A percentile compares a stretch with the other conserved stretches of the same genome.
phyloP scores from a whole-genome alignment of 2,888 invertebrate species.

The Neoaliturus tenellus region DNA sequence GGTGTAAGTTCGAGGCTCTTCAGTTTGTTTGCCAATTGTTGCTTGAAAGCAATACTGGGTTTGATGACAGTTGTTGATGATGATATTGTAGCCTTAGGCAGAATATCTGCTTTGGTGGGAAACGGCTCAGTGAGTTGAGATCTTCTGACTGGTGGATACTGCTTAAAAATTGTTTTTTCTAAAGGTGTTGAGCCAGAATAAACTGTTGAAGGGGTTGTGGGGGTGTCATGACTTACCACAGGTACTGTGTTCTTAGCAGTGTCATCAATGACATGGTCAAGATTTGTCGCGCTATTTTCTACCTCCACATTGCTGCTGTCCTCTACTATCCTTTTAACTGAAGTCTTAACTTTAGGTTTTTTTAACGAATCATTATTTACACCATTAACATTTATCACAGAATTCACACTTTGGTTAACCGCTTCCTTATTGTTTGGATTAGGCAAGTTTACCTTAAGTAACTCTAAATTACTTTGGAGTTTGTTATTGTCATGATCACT shows the following conservation, averaged over 20 bases:
- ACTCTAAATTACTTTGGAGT: not conserved
- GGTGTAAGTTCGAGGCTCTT: slow-evolving; percentile 12
- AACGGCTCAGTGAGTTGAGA: not conserved
- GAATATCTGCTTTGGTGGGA: slow-evolving; percentile 4
- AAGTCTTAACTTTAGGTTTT: slow-evolving; percentile 9
- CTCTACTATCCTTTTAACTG: slow-evolving; percentile 2
- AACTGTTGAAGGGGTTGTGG: not conserved
- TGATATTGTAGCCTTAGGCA: not conserved
- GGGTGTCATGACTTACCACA: not conserved
- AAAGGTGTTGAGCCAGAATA: too few species aligned
- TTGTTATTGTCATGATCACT: slow-evolving; percentile 49
- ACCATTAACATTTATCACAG: slow-evolving; percentile 49
- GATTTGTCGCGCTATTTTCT: not conserved
- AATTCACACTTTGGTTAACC: slow-evolving; percentile 46
- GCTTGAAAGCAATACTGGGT: slow-evolving; percentile 43
- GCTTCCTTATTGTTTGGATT: slow-evolving; percentile 11
- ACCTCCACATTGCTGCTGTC: not conserved
- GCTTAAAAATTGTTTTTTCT: not conserved
- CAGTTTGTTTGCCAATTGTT: slow-evolving; percentile 40
- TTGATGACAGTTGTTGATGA: slow-evolving; percentile 12
- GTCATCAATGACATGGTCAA: not conserved
- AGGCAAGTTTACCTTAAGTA: not conserved
- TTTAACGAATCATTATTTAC: slow-evolving; percentile 26
- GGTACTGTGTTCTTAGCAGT: not conserved
- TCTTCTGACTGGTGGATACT: not conserved